A percentile compares a stretch with the other conserved stretches of the same genome.
These are phyloP conservation scores for Australoheros facetus DNA, from an alignment of 2,797 vertebrate genomes.

Conservation along the genomic window DNA sequence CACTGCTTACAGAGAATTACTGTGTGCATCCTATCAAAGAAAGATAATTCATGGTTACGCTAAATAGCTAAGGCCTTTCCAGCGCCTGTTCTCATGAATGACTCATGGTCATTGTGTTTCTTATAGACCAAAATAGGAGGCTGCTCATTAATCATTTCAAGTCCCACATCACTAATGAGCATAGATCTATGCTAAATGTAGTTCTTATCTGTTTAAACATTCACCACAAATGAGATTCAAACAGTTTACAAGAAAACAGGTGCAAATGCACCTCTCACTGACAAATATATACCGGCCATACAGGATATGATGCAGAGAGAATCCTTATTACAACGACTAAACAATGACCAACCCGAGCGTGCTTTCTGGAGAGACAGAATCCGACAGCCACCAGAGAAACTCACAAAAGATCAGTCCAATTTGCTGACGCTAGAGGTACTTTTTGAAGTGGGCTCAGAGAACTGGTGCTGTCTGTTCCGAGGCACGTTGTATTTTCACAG, in stretches of 20 bases:
- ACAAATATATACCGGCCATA: neutral
- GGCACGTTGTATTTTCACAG: slow-evolving; percentile 56
- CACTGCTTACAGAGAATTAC: neutral
- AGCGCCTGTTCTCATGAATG: neutral
- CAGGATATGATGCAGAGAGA: neutral
- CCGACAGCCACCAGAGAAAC: slow-evolving; percentile 36
- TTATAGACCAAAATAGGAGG: slow-evolving; percentile 19
- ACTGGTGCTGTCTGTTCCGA: slow-evolving; percentile 58
- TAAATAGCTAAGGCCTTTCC: neutral
- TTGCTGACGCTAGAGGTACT: slow-evolving; percentile 59
- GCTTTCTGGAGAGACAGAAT: slow-evolving; percentile 27
- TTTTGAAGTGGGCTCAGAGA: slow-evolving; percentile 56
- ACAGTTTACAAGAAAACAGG: neutral
- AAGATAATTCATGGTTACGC: neutral
- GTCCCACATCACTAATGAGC: neutral
- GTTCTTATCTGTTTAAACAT: neutral
- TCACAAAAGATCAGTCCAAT: slow-evolving; percentile 63
- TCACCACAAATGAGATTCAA: neutral
- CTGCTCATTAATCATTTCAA: slow-evolving; percentile 15
- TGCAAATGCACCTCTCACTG: neutral
- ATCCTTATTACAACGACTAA: neutral
- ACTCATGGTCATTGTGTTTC: neutral
- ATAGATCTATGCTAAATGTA: neutral
- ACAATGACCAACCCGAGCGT: neutral
- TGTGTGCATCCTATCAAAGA: neutral